Conservation (phyloP, 2,888 invertebrate genomes). For the Ectemnius continuus region DNA sequence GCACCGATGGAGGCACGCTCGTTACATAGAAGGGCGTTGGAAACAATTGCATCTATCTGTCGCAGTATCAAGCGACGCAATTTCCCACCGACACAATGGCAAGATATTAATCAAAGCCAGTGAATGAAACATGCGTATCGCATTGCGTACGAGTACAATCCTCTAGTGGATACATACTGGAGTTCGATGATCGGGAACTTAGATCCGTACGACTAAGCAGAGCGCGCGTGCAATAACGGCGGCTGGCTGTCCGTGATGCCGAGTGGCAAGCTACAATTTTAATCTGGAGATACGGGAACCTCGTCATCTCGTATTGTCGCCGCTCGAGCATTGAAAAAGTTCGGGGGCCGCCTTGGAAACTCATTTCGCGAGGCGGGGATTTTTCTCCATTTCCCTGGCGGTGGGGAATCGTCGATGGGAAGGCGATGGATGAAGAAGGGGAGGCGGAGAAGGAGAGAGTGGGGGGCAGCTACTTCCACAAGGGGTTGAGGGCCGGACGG, state of each 20-base stretch:
- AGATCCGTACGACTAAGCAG: too few species aligned
- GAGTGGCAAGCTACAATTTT: too few species aligned
- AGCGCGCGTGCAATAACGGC: too few species aligned
- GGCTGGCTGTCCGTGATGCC: too few species aligned
- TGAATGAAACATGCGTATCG: too few species aligned
- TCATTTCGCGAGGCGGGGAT: slow-evolving; percentile 29
- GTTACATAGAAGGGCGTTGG: background rate
- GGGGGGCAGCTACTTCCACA: slow-evolving; percentile 6
- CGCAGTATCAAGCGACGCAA: too few species aligned
- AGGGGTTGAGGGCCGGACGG: slow-evolving; percentile 29
- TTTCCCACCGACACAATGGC: too few species aligned
- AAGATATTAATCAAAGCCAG: too few species aligned
- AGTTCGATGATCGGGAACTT: too few species aligned
- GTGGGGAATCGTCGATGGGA: slow-evolving; percentile 40
- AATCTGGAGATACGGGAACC: too few species aligned
- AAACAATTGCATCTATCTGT: background rate
- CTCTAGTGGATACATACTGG: too few species aligned
- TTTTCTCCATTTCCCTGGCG: background rate
- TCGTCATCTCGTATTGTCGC: slow-evolving; percentile 11
- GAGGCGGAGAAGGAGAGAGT: background rate
- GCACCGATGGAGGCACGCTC: background rate
- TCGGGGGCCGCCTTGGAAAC: slow-evolving; percentile 42
- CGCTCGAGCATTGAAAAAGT: slow-evolving; percentile 54
- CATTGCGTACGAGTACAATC: too few species aligned
- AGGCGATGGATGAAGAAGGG: slow-evolving; percentile 6